Conservation (phyloP, 1,140 invertebrate genomes). For the Phymorhynchus buccinoides region DNA sequence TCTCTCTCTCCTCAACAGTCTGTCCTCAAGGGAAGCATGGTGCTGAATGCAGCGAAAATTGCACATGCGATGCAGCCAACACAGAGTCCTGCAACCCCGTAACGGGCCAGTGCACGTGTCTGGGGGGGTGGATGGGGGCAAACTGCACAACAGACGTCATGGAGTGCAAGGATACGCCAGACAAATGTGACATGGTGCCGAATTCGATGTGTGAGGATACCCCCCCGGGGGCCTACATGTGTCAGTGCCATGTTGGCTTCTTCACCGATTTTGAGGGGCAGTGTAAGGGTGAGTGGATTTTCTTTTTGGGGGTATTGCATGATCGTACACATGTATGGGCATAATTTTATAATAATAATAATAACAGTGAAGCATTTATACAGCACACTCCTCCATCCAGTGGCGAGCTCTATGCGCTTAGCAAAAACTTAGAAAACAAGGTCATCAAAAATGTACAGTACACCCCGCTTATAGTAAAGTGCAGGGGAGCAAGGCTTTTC, state of each 20-base stretch:
- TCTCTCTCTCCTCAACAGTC: neutral
- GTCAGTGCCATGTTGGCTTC: neutral
- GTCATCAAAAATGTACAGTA: too few relatives aligned
- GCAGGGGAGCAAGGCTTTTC: too few relatives aligned
- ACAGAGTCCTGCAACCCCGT: constrained; percentile 39
- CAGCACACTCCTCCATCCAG: too few relatives aligned
- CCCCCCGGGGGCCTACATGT: neutral
- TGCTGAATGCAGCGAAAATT: constrained; percentile 32
- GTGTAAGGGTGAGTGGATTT: constrained; percentile 6
- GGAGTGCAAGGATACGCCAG: constrained; percentile 61
- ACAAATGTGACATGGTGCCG: constrained; percentile 76
- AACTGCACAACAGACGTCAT: constrained; percentile 45
- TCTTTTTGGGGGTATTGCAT: too few relatives aligned
- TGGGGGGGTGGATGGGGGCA: constrained; percentile 44
- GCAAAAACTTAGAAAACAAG: too few relatives aligned
- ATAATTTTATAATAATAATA: too few relatives aligned
- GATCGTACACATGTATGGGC: too few relatives aligned
- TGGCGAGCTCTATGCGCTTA: too few relatives aligned
- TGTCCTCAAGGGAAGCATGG: constrained; percentile 42
- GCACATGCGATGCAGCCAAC: constrained; percentile 40
- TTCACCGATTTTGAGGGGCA: neutral
- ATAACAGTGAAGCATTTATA: too few relatives aligned
- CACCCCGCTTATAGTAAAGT: too few relatives aligned
- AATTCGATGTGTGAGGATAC: constrained; percentile 13
- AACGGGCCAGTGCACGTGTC: constrained; percentile 41